Base-by-base conservation (phyloP, 1,140 invertebrate species). In the Drosophila carrolli region DNA sequence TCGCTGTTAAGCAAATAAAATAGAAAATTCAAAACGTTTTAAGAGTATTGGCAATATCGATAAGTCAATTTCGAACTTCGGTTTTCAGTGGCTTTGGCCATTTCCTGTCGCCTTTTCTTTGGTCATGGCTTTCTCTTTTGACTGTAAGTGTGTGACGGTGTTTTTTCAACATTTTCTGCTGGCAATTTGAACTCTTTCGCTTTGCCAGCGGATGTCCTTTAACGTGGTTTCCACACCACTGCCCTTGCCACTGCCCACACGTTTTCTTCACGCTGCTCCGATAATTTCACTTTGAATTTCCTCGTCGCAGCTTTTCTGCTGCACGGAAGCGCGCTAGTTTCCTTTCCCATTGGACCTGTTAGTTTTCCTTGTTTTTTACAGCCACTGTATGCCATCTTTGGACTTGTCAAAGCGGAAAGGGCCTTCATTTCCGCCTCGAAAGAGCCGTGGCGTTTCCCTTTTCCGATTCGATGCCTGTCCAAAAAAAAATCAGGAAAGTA, bases 271-370 rank as follows among this genome's bases (percentile, higher is more conserved):
- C 84, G 84, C 72, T 80, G 58, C 75, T 83, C 56, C 75, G 82
- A 80, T 89, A 89, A 84, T 89, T 83, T 89, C 80, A 73, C 84
- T 88, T 89, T 84, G 83, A 80, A 83, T 88, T 88, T 88, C 81
- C 83, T 78, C 75, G 60, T 89, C 50, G 63, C 50, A 53, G 32
- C n/a, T 16, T 53, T 37, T 16, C 65, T 46, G 53, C 54, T 60
- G 58, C 75, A 83, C 82, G 82, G 83, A 86, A 86, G 79, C 70
- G 65, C 62, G 61, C 68, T 74, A 81, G 75, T 80, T 89, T 75
- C 75, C 81, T 67, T 27, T 56, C 53, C 51, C 63, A 59, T 38
- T 32, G 44, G 55, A 66, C 60, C 38, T n/a, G 53, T 67, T 75
- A 50, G 71, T 74, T 74, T 40, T 23, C 48, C 6, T 37, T 71